Base-by-base conservation (phyloP, 2,888 invertebrate species). In the Dascillus cervinus region DNA sequence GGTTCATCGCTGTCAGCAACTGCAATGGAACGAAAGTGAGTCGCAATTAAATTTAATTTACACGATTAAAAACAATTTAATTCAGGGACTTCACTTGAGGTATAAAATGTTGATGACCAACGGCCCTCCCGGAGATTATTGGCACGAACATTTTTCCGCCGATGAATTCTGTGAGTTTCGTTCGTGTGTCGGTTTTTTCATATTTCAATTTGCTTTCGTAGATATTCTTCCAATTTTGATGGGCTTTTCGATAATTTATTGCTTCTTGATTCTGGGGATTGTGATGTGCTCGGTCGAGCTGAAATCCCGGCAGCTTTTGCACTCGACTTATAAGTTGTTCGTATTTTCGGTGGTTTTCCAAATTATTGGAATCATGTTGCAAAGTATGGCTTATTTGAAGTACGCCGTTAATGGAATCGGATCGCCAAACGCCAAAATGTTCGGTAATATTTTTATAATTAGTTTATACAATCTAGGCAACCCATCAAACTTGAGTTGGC, bases 71-170 rank as follows among this genome's bases (percentile, higher is more conserved):
- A 6, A 17, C 5, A 17, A 6, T 17, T 17, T 17, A 8, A 17
- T 21, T 69, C 65, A 79, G 75, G 91, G 91, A 1, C 66, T 92
- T 26, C 77, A 82, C 41, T 58, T 92, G 2, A 75, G 76, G 34
- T 94, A 90, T 62, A 78, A 76, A 53, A 78, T 94, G 45, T 67
- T 82, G 33, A 83, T 95, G 87, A 91, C 90, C 0, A 95, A 95
- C 60, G 90, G 87, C 0, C 71, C 78, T 1, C 72, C 75, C 1
- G 82, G 80, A 0, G 83, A 83, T 50, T 81, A 85, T 49, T 87
- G 89, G 82, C 82, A 81, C 49, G 79, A 85, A 54, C 92, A 95
- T 55, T 92, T 91, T 58, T 92, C 92, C 0, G 92, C 91, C 4
- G 94, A 95, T 62, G 90, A 95, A 66, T 91, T 92, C 66, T 90